Conservation (phyloP, 2,797 vertebrate species). For the Alca torda region DNA sequence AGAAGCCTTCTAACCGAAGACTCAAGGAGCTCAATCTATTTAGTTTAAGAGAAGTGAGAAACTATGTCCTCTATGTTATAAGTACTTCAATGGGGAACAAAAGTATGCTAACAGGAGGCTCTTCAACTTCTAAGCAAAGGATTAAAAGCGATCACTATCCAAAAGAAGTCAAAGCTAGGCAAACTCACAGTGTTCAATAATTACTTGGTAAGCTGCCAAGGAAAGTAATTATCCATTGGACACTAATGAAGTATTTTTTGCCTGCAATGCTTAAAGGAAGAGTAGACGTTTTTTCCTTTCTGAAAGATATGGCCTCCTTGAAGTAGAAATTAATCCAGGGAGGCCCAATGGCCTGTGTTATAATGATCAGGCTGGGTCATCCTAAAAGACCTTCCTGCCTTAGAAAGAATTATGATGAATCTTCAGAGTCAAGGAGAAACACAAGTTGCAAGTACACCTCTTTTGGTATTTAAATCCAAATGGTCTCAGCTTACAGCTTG, state of each 20-base stretch:
- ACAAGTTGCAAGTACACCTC: background rate
- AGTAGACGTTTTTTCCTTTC: background rate
- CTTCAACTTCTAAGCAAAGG: background rate
- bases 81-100: background rate
- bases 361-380: background rate
- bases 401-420: background rate
- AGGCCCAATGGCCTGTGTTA: background rate
- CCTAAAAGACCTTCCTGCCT: background rate
- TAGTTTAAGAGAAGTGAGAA: background rate
- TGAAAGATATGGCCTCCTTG: background rate
- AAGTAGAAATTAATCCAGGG: background rate
- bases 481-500: background rate
- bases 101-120: background rate
- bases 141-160: background rate
- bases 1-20: background rate
- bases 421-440: background rate
- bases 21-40: background rate
- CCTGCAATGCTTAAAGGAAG: background rate
- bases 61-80: background rate
- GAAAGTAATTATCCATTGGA: background rate
- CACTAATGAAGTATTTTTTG: background rate
- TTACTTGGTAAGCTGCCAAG: background rate
- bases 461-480: background rate
- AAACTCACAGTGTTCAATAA: background rate
- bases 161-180: background rate